Percentiles rank a stretch among this genome's conserved stretches.
Conservation (phyloP, 1,140 invertebrate species). For the Idris sp. region DNA sequence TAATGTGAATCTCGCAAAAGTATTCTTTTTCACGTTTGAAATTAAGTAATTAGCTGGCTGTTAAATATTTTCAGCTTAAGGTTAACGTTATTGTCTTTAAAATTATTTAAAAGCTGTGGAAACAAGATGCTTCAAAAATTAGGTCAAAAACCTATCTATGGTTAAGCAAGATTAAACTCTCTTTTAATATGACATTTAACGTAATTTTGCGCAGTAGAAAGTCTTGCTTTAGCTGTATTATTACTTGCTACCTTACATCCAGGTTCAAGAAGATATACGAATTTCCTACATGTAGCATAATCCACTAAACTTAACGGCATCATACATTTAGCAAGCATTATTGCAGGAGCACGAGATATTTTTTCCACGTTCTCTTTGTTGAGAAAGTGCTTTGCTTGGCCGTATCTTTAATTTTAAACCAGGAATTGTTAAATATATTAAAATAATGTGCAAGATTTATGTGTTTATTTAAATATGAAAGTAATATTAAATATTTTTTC, state of each 20-base stretch:
- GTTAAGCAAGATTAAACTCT: constrained; percentile 19
- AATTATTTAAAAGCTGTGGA: too few species aligned
- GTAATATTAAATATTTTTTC: too few species aligned
- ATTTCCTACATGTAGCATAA: constrained; percentile 36
- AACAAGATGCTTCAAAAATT: too few species aligned
- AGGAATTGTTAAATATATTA: too few species aligned
- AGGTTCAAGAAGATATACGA: constrained; percentile 36
- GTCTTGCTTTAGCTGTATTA: constrained; percentile 29
- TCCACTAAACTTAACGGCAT: constrained; percentile 39
- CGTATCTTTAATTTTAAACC: too few species aligned
- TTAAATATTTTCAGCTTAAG: too few species aligned
- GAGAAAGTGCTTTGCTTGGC: background rate
- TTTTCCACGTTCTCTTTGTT: constrained; percentile 16
- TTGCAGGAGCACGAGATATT: constrained; percentile 19
- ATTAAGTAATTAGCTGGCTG: too few species aligned
- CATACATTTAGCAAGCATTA: constrained; percentile 38
- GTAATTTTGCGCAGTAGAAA: constrained; percentile 32
- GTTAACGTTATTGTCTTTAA: too few species aligned
- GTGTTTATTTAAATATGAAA: too few species aligned
- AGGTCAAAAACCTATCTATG: constrained; percentile 5
- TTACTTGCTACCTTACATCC: constrained; percentile 32
- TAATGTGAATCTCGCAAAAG: too few species aligned
- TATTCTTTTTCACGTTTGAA: too few species aligned
- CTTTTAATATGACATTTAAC: constrained; percentile 27
- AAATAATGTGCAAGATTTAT: too few species aligned